These are phyloP conservation scores for Cydia fagiglandana DNA, from an alignment of 1,140 invertebrate genomes.

Conservation along the genomic window DNA sequence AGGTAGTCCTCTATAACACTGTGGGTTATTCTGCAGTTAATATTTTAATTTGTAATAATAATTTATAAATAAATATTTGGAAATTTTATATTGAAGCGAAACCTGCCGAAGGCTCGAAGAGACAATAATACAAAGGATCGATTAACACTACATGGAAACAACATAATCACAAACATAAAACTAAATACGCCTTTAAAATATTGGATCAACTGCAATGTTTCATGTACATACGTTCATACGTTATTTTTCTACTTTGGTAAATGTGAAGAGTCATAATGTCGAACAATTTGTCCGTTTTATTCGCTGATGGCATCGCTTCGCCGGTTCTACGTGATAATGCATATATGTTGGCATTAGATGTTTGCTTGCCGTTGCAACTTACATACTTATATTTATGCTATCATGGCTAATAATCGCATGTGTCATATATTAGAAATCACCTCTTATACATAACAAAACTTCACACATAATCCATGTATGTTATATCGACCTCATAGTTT, in stretches of 20 bases:
- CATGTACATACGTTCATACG: not conserved
- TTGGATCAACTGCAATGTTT: not conserved
- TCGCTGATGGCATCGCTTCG: constrained; percentile 13
- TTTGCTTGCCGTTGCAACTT: constrained; percentile 59
- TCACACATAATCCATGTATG: constrained; percentile 63
- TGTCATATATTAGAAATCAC: constrained; percentile 64
- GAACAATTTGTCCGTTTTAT: constrained; percentile 10
- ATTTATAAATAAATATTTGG: constrained; percentile 63
- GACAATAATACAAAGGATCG: constrained; percentile 52
- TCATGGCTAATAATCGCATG: constrained; percentile 64
- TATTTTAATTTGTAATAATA: constrained; percentile 50
- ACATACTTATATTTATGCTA: constrained; percentile 32
- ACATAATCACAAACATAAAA: constrained; percentile 39
- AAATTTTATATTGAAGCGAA: constrained; percentile 50
- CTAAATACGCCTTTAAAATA: not conserved
- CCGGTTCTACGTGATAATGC: constrained; percentile 18
- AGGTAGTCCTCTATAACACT: constrained; percentile 33
- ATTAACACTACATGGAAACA: constrained; percentile 63
- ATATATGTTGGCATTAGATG: constrained; percentile 41
- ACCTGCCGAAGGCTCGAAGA: constrained; percentile 70
- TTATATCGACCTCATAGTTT: constrained; percentile 61
- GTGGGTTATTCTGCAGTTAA: constrained; percentile 32
- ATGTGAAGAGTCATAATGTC: not conserved
- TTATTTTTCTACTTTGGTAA: not conserved
- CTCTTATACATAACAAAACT: constrained; percentile 63